Conservation (phyloP, 2,113 vertebrate genomes). For the Bubo bubo region DNA sequence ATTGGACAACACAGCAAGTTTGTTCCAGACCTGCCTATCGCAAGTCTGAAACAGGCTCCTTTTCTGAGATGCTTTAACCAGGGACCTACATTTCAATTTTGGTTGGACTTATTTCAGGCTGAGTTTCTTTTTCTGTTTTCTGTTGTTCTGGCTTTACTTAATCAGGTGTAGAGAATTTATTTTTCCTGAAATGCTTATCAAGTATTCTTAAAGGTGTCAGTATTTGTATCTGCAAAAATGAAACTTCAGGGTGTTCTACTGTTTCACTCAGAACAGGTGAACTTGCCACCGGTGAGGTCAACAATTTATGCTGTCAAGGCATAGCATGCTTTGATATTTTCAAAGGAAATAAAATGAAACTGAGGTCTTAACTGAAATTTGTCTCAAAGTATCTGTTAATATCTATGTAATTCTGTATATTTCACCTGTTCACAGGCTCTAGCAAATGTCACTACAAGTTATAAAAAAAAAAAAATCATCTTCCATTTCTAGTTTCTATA, state of each 20-base stretch:
- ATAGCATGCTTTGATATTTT: constrained; percentile 58
- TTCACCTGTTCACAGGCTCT: constrained; percentile 25
- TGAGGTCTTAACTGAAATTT: constrained; percentile 62
- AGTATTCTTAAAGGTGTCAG: constrained; percentile 21
- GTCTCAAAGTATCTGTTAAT: constrained; percentile 38
- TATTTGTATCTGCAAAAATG: constrained; percentile 32
- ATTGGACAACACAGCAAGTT: background rate
- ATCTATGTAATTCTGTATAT: constrained; percentile 47
- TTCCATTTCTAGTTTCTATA: constrained; percentile 39
- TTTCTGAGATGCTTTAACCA: constrained; percentile 36
- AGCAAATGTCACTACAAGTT: constrained; percentile 13
- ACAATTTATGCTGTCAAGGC: constrained; percentile 56
- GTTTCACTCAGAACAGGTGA: constrained; percentile 25
- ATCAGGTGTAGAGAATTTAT: constrained; percentile 8
- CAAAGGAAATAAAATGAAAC: constrained; percentile 55
- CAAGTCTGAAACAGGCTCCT: constrained; percentile 42
- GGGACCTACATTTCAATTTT: background rate
- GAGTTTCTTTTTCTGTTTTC: constrained; percentile 10
- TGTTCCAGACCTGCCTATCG: constrained; percentile 4
- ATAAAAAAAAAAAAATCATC: background rate
- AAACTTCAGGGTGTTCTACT: constrained; percentile 62
- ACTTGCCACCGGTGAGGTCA: constrained; percentile 60
- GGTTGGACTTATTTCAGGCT: background rate
- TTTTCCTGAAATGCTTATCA: constrained; percentile 52
- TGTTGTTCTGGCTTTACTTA: constrained; percentile 6